Base-by-base conservation (phyloP, 2,888 invertebrate species). In the Molanna angustata region DNA sequence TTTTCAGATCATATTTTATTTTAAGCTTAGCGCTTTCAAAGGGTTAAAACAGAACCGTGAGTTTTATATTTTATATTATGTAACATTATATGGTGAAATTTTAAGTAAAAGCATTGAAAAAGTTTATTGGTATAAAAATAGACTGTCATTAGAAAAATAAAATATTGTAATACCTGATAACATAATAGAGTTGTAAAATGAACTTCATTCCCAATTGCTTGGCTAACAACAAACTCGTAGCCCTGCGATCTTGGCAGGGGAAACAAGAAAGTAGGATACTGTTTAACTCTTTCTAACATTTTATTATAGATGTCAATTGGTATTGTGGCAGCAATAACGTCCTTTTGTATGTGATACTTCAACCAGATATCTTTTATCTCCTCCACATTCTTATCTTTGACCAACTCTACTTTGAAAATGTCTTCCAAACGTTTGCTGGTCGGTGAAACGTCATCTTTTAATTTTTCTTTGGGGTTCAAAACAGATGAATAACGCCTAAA, bases 171-270 rank as follows among this genome's bases (percentile, higher is more conserved):
- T 61, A 86, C 86, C 79, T 93, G 93, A 69, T 86, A 94, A 63
- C 89, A 89, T 31, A 92, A 73, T 6, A 94, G 71, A 0, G 93
- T 89, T 1, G 93, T 93, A 67, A 93, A 90, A 67, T 93, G 91
- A 16, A 88, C 82, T 41, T 85, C 76, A 60, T 87, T 83, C 2
- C 80, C 82, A 33, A 79, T 72, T 67, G 84, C 87, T 67, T 93
- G 92, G 46, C 83, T 75, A 75, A 93, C 76, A 48, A 93, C 82
- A 67, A 93, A 93, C 69, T 94, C 93, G 65, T 90, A 94, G 9
- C 93, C 93, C 62, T 88, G 83, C 16, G 84, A 80, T 45, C 91
- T 78, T 0, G 93, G 93, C 58, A 94, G 66, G 0, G 93, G 89
- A 58, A 93, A 80, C 52, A 94, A 63, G 68, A 94, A 94, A 20